Conservation (phyloP, 2,113 vertebrate species). For the Pampusana beccarii region DNA sequence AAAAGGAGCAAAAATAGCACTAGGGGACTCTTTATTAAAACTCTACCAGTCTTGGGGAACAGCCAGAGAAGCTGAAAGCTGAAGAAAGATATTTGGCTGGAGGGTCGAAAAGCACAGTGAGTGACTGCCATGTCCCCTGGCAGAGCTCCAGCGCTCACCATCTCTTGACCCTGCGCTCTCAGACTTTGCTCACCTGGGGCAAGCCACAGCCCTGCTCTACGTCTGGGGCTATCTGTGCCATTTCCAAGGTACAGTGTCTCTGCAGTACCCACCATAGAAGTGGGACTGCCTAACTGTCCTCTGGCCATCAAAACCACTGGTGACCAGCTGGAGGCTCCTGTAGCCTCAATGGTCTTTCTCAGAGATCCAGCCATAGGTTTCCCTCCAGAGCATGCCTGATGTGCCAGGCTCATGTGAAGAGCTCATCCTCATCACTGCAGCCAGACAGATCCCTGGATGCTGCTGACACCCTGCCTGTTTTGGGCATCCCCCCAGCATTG, state of each 20-base stretch:
- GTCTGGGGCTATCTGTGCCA: neutral
- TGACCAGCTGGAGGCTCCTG: neutral
- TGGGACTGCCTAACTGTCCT: neutral
- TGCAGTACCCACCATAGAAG: neutral
- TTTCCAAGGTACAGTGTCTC: neutral
- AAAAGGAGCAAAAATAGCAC: neutral
- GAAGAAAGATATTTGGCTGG: neutral
- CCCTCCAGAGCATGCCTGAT: neutral
- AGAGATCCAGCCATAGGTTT: neutral
- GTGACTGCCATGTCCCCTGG: neutral
- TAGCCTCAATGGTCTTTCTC: neutral
- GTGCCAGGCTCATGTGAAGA: neutral
- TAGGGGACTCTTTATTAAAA: neutral
- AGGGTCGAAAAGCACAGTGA: neutral
- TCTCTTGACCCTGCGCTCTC: neutral
- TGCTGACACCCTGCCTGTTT: neutral
- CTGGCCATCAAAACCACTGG: neutral
- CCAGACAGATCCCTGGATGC: neutral
- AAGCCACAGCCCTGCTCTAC: neutral
- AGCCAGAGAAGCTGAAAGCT: neutral
- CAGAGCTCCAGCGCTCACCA: neutral
- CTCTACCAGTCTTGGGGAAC: neutral
- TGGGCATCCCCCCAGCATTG: neutral
- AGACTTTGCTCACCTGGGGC: neutral
- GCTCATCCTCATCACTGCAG: accelerated